Evolutionary conservation across 1,140 invertebrate genomes (phyloP).

Genomic region (Idris sp.): DNA sequence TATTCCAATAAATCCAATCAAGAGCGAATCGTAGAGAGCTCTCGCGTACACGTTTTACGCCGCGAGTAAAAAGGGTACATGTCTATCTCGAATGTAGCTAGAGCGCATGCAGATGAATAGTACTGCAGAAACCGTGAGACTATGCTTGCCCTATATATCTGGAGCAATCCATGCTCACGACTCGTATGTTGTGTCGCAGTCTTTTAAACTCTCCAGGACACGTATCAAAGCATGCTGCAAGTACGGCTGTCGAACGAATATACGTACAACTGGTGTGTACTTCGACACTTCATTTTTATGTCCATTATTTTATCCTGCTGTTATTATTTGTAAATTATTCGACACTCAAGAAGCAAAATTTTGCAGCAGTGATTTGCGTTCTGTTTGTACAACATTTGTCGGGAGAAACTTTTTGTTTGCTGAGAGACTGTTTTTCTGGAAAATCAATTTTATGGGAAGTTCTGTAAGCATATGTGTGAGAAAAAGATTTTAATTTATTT

Average conservation of each 20-base stretch:
- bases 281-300: slow-evolving; percentile 35
- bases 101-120: slow-evolving; percentile 76
- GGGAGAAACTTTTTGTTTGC: no score
- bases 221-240: slow-evolving; percentile 66
- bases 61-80: slow-evolving; percentile 64
- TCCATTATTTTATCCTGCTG: slow-evolving; percentile 24
- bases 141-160: slow-evolving; percentile 77
- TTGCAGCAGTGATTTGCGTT: slow-evolving; percentile 1
- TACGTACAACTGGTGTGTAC: slow-evolving; percentile 40
- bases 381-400: no score
- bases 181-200: slow-evolving; percentile 68
- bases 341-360: slow-evolving; percentile 11
- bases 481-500: no score
- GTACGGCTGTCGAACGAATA: slow-evolving; percentile 26
- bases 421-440: no score
- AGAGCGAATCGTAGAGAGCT: slow-evolving; percentile 63
- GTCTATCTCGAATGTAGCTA: slow-evolving; percentile 61
- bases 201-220: slow-evolving; percentile 69
- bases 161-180: slow-evolving; percentile 71
- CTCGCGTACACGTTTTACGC: slow-evolving; percentile 57
- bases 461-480: no score
- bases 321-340: slow-evolving; percentile 44
- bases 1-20: slow-evolving; percentile 70
- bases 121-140: slow-evolving; percentile 76
- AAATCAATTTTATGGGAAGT: no score